Evolutionary conservation across 2,113 vertebrate species (phyloP), one percentile per base, ranked within the genome.

Genomic region (Zosterops borbonicus): DNA sequence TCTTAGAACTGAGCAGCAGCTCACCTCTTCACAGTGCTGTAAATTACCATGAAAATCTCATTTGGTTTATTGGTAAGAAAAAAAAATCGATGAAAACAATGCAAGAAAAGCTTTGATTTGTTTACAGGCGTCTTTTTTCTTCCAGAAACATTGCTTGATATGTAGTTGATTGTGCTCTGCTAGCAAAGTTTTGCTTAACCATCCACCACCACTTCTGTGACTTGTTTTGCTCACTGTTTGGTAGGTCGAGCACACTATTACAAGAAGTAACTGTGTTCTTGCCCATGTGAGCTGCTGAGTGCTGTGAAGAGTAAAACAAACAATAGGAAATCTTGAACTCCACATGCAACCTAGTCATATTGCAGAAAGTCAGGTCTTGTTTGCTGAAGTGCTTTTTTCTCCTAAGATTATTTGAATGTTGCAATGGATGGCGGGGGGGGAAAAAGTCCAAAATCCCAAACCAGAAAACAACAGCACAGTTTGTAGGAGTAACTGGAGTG

Each of bases 21-120:
- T 60, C 27, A 28, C 4, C 11, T 27, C 16, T 42, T 53, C 7
- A 3, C 12, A 44, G 16, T 0, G 0, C 1, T 68, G 39, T 17
- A 9, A 23, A 39, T 56, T 33, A 8, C 33, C 11, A 23, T 2
- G 14, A 27, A 56, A 62, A 41, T n/a, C 47, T 92, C 14, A 6
- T 33, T 63, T 62, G 3, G 44, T 22, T 76, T 55, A 7, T 9
- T 28, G 14, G 6, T 13, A 27, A 58, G 50, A n/a, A 46, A 13
- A 28, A 53, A 35, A 39, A 39, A 39, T 39, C 37, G 37, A 39
- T 39, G 39, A 46, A 67, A 67, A 2, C 47, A 39, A 5, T 3
- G 1, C 39, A 70, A 63, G 44, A 70, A 35, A 10, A 31, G 27
- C 20, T 92, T 50, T 52, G 39, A 4, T 58, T 46, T 78, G 23